phyloP scores from a whole-genome alignment of 2,113 vertebrate species.

The Dicentrarchus labrax region DNA sequence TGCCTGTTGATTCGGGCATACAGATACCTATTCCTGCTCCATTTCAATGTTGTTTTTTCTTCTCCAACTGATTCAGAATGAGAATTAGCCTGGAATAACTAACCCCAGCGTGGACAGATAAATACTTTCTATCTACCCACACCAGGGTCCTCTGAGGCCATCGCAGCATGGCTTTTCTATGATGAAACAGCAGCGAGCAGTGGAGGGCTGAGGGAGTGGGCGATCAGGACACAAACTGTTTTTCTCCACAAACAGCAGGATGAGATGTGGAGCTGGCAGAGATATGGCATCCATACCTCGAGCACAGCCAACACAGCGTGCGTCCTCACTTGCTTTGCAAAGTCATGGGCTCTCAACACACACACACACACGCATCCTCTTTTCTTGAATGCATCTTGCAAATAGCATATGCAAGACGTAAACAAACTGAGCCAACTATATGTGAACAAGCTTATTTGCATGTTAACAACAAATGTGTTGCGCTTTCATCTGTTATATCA shows the following conservation, averaged over 20 bases:
- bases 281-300: constrained; percentile 67
- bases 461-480: constrained; percentile 41
- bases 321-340: constrained; percentile 59
- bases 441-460: constrained; percentile 51
- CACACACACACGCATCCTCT: background rate
- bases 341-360: constrained; percentile 45
- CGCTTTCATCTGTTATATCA: constrained; percentile 12
- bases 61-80: constrained; percentile 31
- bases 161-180: constrained; percentile 69
- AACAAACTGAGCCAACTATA: constrained; percentile 58
- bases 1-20: constrained; percentile 48
- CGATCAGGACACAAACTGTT: constrained; percentile 72
- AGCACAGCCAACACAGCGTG: constrained; percentile 67
- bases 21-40: constrained; percentile 6
- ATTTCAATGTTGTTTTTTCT: constrained; percentile 19
- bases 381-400: constrained; percentile 36
- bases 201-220: constrained; percentile 72
- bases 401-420: constrained; percentile 52
- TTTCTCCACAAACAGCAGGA: constrained; percentile 76
- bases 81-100: constrained; percentile 61
- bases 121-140: constrained; percentile 63
- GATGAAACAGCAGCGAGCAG: constrained; percentile 70
- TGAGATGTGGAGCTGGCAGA: constrained; percentile 69
- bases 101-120: constrained; percentile 45
- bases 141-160: constrained; percentile 64